A percentile compares a stretch with the other conserved stretches of the same genome.
These are phyloP conservation scores for Lagopus muta DNA, from an alignment of 2,113 vertebrate genomes.

Conservation along the genomic window DNA sequence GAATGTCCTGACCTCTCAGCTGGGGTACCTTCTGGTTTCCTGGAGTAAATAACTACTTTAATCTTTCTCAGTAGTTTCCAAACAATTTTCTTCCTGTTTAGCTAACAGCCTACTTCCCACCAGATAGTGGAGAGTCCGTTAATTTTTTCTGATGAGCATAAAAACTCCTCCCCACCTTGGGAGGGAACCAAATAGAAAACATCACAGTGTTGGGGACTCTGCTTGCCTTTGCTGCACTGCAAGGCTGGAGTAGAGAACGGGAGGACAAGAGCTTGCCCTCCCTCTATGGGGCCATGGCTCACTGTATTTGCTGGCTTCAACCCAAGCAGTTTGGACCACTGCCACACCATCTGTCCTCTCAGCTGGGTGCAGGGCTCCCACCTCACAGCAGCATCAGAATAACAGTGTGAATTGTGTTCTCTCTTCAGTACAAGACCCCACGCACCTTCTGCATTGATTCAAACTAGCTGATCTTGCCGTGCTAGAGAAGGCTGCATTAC, in stretches of 20 bases:
- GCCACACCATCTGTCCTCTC: not conserved
- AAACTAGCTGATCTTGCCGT: not conserved
- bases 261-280: not conserved
- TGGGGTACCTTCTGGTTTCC: not conserved
- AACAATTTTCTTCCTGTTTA: slow-evolving; percentile 9
- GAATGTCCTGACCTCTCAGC: not conserved
- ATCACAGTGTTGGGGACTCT: not conserved
- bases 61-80: not conserved
- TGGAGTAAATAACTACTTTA: not conserved
- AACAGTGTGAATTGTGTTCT: not conserved
- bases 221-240: not conserved
- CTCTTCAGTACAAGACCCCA: not conserved
- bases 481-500: not conserved
- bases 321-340: not conserved
- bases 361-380: not conserved
- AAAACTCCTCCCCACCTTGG: not conserved
- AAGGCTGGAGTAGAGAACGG: not conserved
- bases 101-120: not conserved
- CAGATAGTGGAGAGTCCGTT: not conserved
- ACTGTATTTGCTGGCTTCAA: not conserved
- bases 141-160: not conserved
- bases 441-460: not conserved
- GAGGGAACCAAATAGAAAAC: not conserved
- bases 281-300: not conserved
- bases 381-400: not conserved